phyloP scores from a whole-genome alignment of 2,888 invertebrate species.

The Timema cristinae region DNA sequence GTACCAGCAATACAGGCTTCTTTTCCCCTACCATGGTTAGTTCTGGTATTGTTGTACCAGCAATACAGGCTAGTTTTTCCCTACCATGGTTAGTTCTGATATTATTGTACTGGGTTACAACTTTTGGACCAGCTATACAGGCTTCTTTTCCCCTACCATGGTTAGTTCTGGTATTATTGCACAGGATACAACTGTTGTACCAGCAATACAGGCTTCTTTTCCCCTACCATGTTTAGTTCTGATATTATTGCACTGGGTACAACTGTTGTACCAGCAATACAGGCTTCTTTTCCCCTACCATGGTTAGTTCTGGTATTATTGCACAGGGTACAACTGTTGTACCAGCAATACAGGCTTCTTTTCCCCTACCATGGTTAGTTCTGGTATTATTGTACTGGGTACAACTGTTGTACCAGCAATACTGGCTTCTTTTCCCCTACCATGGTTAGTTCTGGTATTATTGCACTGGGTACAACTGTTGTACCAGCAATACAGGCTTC shows the following conservation, averaged over 20 bases:
- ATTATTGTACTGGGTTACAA: too few species aligned
- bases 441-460: too few species aligned
- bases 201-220: conserved; percentile 27
- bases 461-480: not conserved
- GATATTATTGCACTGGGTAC: conserved; percentile 13
- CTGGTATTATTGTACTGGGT: too few species aligned
- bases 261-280: conserved; percentile 26
- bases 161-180: conserved; percentile 7
- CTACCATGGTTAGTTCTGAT: too few species aligned
- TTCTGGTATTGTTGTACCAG: conserved; percentile 19
- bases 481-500: conserved; percentile 21
- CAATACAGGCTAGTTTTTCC: too few species aligned
- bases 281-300: conserved; percentile 28
- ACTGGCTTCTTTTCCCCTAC: not conserved
- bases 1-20: conserved; percentile 28
- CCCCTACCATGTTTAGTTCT: conserved; percentile 24
- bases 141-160: conserved; percentile 28
- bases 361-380: conserved; percentile 15
- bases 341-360: conserved; percentile 28
- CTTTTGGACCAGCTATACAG: conserved; percentile 28
- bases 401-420: too few species aligned
- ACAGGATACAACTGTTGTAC: too few species aligned
- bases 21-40: conserved; percentile 28
- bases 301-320: conserved; percentile 13
- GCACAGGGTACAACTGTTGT: conserved; percentile 10